These are phyloP conservation scores for Didymodactylos carnosus DNA, from an alignment of 2,888 invertebrate genomes.

Conservation along the genomic window DNA sequence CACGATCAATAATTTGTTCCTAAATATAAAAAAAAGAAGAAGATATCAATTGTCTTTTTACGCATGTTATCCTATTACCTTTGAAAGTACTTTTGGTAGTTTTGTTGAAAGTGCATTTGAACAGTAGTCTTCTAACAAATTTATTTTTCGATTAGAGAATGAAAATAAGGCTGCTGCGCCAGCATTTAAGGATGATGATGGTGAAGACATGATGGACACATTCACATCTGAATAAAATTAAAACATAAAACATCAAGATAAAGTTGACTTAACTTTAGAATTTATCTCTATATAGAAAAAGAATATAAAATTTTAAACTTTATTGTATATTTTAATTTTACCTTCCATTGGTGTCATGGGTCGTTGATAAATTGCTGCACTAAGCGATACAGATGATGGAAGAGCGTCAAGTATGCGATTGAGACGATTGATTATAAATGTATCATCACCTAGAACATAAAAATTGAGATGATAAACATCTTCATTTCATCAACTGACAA, in stretches of 20 bases:
- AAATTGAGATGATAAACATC: not conserved
- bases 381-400: conserved; percentile 26
- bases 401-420: conserved; percentile 30
- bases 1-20: conserved; percentile 11
- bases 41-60: not conserved
- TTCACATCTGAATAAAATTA: not conserved
- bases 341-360: conserved; percentile 30
- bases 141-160: conserved; percentile 27
- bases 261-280: not conserved
- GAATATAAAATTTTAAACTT: too few species aligned
- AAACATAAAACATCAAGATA: not conserved
- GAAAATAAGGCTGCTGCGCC: not conserved
- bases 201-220: not conserved
- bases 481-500: too few species aligned
- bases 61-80: conserved; percentile 18
- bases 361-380: conserved; percentile 27
- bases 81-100: conserved; percentile 29
- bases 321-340: conserved; percentile 16
- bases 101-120: conserved; percentile 24
- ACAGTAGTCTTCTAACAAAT: conserved; percentile 31
- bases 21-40: conserved; percentile 4
- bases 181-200: not conserved
- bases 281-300: not conserved
- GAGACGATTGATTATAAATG: conserved; percentile 32
- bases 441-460: conserved; percentile 26